These are phyloP conservation scores for Pseudochirops corinnae DNA, from an alignment of 2,797 vertebrate genomes.

Conservation along the genomic window DNA sequence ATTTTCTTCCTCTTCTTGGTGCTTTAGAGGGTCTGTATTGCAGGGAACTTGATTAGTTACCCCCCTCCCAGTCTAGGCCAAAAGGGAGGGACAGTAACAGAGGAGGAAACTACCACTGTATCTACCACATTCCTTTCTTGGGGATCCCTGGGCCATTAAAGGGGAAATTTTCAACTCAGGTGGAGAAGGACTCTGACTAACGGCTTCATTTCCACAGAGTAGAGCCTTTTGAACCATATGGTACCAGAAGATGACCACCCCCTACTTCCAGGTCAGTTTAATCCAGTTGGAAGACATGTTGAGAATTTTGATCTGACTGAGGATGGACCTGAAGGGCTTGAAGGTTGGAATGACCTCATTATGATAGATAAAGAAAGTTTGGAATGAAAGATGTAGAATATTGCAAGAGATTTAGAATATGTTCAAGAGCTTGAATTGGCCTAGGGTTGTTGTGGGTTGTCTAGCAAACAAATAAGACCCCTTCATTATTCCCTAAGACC, in stretches of 20 bases:
- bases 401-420: not conserved
- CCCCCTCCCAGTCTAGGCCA: not conserved
- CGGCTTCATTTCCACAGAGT: not conserved
- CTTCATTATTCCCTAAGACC: not conserved
- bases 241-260: not conserved
- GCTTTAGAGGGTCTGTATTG: not conserved
- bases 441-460: not conserved
- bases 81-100: not conserved
- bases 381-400: not conserved
- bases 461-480: not conserved
- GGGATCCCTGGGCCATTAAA: not conserved
- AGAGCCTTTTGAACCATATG: not conserved
- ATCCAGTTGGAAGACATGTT: not conserved
- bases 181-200: not conserved
- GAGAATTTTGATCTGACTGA: not conserved
- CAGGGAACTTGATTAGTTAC: not conserved
- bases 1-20: not conserved
- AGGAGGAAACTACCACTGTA: not conserved
- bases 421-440: not conserved
- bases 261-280: not conserved
- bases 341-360: not conserved
- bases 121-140: not conserved
- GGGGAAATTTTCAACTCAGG: not conserved
- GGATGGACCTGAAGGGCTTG: not conserved
- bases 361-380: not conserved